Evolutionary conservation across 2,797 vertebrate species (phyloP).

Genomic region (Pseudochromis fuscus): DNA sequence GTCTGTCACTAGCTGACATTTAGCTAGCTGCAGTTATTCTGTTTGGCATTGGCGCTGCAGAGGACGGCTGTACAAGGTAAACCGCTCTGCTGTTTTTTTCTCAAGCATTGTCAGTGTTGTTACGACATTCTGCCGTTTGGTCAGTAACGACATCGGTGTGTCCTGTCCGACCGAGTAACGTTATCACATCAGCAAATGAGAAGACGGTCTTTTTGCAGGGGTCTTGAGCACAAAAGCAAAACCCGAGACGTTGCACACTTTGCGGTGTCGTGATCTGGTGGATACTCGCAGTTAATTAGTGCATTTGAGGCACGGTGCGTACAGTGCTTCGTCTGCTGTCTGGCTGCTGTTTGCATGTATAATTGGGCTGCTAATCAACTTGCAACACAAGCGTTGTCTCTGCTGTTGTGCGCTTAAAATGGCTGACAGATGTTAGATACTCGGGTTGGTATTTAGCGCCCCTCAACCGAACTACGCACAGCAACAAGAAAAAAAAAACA

Average conservation of each 20-base stretch:
- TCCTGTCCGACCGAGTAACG: constrained; percentile 71
- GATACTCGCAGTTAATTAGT: constrained; percentile 49
- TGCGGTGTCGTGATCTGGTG: constrained; percentile 50
- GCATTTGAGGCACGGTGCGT: constrained; percentile 51
- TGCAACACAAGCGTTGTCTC: constrained; percentile 75
- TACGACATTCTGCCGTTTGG: constrained; percentile 23
- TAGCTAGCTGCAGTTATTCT: constrained; percentile 65
- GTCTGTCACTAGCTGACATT: constrained; percentile 79
- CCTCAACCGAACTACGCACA: constrained; percentile 85
- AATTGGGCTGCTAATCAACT: constrained; percentile 80
- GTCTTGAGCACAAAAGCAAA: constrained; percentile 70
- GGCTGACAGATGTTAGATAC: constrained; percentile 86
- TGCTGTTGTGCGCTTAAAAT: constrained; percentile 85
- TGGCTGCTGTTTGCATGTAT: constrained; percentile 63
- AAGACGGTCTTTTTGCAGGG: constrained; percentile 68
- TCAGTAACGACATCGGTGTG: constrained; percentile 57
- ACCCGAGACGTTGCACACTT: constrained; percentile 48
- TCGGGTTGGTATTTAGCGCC: constrained; percentile 85
- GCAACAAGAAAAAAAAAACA: constrained; percentile 68
- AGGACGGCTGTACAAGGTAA: constrained; percentile 76
- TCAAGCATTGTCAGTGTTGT: constrained; percentile 26
- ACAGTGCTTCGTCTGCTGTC: constrained; percentile 53
- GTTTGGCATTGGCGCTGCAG: constrained; percentile 60
- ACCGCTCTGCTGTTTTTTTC: constrained; percentile 34
- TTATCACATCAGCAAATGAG: constrained; percentile 67